phyloP scores from a whole-genome alignment of 2,888 invertebrate species.

The Drosophila conformis region DNA sequence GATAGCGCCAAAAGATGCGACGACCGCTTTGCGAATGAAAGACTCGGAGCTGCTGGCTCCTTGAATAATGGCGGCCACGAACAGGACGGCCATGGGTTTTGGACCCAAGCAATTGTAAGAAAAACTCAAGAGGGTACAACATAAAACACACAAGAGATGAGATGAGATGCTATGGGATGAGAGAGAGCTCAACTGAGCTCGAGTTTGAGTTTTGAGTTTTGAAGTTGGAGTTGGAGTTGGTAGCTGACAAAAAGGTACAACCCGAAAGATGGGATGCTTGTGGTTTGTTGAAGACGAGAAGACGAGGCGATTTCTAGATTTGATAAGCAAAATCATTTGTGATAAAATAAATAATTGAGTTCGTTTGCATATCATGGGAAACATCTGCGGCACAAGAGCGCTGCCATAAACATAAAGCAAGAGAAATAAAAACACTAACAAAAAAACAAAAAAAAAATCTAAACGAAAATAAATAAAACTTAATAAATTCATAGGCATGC shows the following conservation, averaged over 20 bases:
- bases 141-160: conserved; percentile 70
- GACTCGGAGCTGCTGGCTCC: conserved; percentile 53
- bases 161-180: conserved; percentile 48
- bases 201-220: conserved; percentile 29
- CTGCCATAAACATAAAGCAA: conserved; percentile 36
- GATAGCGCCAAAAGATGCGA: conserved; percentile 79
- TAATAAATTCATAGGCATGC: conserved; percentile 70
- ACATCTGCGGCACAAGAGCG: conserved; percentile 51
- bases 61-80: conserved; percentile 77
- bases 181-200: conserved; percentile 30
- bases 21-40: conserved; percentile 71
- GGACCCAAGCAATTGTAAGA: conserved; percentile 75
- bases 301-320: conserved; percentile 78
- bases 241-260: conserved; percentile 67
- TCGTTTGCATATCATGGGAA: conserved; percentile 84
- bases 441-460: conserved; percentile 6
- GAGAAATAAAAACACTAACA: conserved; percentile 12
- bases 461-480: conserved; percentile 22
- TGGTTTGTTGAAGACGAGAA: conserved; percentile 62
- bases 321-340: conserved; percentile 81
- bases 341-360: conserved; percentile 84
- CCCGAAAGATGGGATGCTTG: conserved; percentile 33
- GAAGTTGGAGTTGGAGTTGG: conserved; percentile 52
- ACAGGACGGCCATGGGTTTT: conserved; percentile 54
- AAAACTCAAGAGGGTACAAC: conserved; percentile 75